Evolutionary conservation across 2,888 invertebrate genomes (phyloP).

Genomic region (Deroplatys truncata): DNA sequence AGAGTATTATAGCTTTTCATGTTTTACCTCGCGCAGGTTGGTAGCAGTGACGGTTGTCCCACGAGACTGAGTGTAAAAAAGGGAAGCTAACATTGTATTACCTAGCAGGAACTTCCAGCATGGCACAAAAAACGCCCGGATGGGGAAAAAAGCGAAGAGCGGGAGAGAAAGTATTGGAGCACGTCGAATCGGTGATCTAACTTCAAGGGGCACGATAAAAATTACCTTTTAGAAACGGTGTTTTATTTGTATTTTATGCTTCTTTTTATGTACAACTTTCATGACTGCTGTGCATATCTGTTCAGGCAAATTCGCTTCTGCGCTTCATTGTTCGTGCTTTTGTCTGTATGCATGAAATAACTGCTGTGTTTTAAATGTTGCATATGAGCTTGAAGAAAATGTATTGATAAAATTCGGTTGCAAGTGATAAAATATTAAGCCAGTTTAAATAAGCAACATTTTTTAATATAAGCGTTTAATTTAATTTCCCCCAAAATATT

Average conservation of each 20-base stretch:
- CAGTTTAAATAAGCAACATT: too few relatives aligned
- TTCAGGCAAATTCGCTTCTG: too few relatives aligned
- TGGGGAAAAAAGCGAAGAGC: not conserved
- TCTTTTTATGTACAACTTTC: not conserved
- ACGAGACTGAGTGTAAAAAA: not conserved
- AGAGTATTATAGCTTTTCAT: not conserved
- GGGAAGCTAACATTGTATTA: not conserved
- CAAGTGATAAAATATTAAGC: too few relatives aligned
- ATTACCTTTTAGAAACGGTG: not conserved
- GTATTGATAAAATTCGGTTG: too few relatives aligned
- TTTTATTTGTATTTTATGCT: not conserved
- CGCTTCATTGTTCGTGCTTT: too few relatives aligned
- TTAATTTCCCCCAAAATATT: too few relatives aligned
- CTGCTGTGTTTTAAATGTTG: too few relatives aligned
- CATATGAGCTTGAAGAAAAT: too few relatives aligned
- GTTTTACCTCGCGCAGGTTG: not conserved
- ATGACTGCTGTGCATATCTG: too few relatives aligned
- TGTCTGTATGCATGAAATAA: too few relatives aligned
- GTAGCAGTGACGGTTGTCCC: not conserved
- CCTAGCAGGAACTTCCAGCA: not conserved
- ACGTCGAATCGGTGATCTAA: not conserved
- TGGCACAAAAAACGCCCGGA: not conserved
- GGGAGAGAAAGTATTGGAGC: too few relatives aligned
- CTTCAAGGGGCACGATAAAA: not conserved
- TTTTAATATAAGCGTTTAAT: too few relatives aligned